These are phyloP conservation scores for Ophthalmolycus amberensis DNA, from an alignment of 2,113 vertebrate genomes.

Conservation along the genomic window DNA sequence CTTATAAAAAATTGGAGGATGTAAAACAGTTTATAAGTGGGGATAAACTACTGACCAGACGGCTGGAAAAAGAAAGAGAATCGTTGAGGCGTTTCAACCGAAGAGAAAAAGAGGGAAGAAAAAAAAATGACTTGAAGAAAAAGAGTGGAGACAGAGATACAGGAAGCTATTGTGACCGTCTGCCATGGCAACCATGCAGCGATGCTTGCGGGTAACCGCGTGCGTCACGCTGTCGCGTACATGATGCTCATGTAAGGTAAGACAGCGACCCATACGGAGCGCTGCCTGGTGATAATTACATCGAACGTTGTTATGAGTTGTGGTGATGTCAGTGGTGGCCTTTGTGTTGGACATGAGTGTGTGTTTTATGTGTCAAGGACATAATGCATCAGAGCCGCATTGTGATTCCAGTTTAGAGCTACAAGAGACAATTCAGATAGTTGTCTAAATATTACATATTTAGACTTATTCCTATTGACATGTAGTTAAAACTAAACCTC, in stretches of 20 bases:
- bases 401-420: background rate
- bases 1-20: background rate
- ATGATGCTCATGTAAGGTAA: background rate
- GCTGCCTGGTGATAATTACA: slow-evolving; percentile 34
- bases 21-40: background rate
- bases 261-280: background rate
- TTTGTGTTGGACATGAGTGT: slow-evolving; percentile 8
- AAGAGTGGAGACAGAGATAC: slow-evolving; percentile 13
- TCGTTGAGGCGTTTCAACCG: too few species aligned
- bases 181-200: slow-evolving; percentile 60
- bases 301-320: background rate
- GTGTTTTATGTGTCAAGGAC: slow-evolving; percentile 8
- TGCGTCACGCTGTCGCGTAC: slow-evolving; percentile 28
- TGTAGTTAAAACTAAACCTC: background rate
- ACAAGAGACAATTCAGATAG: background rate
- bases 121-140: background rate
- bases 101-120: background rate
- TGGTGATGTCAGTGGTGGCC: slow-evolving; percentile 14
- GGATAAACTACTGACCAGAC: background rate
- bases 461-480: background rate
- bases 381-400: background rate
- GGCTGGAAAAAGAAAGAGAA: background rate
- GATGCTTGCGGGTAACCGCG: slow-evolving; percentile 27
- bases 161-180: slow-evolving; percentile 51
- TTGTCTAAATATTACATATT: background rate